Base-by-base conservation (phyloP, 2,888 invertebrate species). In the Pachycephus smyrnensis region DNA sequence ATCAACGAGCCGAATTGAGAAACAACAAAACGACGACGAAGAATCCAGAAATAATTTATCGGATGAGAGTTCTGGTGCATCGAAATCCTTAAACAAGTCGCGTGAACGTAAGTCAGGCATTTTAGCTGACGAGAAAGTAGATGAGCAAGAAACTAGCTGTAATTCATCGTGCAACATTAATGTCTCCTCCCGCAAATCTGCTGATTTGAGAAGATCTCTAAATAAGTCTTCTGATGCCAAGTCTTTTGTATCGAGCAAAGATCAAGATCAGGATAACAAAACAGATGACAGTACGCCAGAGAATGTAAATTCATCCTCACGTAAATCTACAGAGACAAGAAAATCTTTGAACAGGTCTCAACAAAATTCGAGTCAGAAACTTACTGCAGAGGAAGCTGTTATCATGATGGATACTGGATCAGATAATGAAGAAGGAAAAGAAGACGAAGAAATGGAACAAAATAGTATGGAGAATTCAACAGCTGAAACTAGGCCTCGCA, bases 361-460 rank as follows among this genome's bases (percentile, higher is more conserved):
- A 55, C 23, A 55, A 55, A 23, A 23, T 55, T 55, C 23, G 55
- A 55, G 55, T 55, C 23, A 55, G 55, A 55, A 55, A 9, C 9
- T 55, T 55, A 9, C 23, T 23, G 9, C 55, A 55, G 23, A 55
- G 55, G 55, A 55, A 55, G 23, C 55, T 55, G 55, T 55, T 23
- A 23, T 9, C 40, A 55, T 55, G 55, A 55, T 55, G 55, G 55
- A 55, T 55, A 55, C 55, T 55, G 55, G 55, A 55, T 55, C 55
- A 55, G 55, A 55, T 55, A 55, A 55, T 23, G 55, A 73, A 23
- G 55, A 15, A 55, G 68, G 32, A 31, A 69, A 75, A 69, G 37
- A 77, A 68, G 73, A 12, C 9, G 32, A 30, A 36, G 69, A 77
- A 68, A 75, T 77, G 55, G 74, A 71, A 55, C 55, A 55, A 55